A percentile compares a stretch with the other conserved stretches of the same genome.
phyloP scores from a whole-genome alignment of 1,140 invertebrate species.

The Drosophila carrolli region DNA sequence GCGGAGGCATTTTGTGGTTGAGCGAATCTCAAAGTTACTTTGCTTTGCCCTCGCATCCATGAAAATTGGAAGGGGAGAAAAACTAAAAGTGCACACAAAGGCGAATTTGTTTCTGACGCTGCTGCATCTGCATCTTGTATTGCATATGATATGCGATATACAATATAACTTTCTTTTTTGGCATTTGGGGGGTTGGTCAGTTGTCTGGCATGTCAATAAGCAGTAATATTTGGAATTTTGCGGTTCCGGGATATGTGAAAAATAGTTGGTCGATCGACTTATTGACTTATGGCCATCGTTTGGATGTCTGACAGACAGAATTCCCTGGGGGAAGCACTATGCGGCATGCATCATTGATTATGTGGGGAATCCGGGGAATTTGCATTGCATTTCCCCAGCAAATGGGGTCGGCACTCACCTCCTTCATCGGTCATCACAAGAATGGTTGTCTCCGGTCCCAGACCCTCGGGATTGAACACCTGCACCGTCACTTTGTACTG shows the following conservation, averaged over 20 bases:
- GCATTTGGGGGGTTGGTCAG: conserved; percentile 35
- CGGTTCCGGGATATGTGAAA: conserved; percentile 36
- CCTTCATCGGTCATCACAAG: conserved; percentile 93
- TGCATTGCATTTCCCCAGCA: conserved; percentile 14
- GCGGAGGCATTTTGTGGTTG: conserved; percentile 75
- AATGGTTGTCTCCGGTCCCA: conserved; percentile 89
- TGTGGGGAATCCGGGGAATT: conserved; percentile 14
- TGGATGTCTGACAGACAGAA: conserved; percentile 27
- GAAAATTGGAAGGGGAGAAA: conserved; percentile 12
- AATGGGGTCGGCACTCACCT: conserved; percentile 86
- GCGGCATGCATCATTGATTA: conserved; percentile 47
- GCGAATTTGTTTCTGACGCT: conserved; percentile 44
- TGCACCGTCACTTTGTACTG: conserved; percentile 91
- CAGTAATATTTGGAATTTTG: conserved; percentile 41
- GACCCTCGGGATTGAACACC: conserved; percentile 91
- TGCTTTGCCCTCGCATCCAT: conserved; percentile 30
- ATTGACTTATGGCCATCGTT: conserved; percentile 41
- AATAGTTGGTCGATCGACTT: conserved; percentile 39
- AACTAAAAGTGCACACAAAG: conserved; percentile 56
- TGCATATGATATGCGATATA: conserved; percentile 20
- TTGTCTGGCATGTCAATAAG: conserved; percentile 58
- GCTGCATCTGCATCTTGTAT: conserved; percentile 37
- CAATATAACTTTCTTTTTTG: conserved; percentile 4
- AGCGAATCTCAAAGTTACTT: conserved; percentile 67
- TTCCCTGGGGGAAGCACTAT: conserved; percentile 20